phyloP scores from a whole-genome alignment of 2,797 vertebrate genomes.

The Poeciliopsis paucimaculata region DNA sequence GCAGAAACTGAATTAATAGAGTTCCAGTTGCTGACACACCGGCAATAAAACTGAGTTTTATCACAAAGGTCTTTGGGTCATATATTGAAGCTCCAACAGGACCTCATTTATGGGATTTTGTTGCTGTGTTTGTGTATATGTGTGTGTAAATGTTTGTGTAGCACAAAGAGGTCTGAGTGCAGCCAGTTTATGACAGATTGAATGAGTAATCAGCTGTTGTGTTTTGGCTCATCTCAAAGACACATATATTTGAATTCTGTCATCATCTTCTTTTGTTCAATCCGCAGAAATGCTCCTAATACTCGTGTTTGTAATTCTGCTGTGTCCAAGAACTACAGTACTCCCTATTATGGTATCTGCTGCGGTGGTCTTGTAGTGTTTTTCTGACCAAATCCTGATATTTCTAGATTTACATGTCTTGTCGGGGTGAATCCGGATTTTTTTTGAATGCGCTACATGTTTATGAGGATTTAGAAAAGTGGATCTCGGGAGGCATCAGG shows the following conservation, averaged over 20 bases:
- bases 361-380: neutral
- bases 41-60: neutral
- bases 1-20: neutral
- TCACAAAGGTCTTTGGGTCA: neutral
- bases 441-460: constrained; percentile 75
- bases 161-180: neutral
- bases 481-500: constrained; percentile 76
- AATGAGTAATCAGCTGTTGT: constrained; percentile 4
- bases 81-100: neutral
- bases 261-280: neutral
- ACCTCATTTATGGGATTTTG: neutral
- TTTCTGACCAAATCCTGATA: constrained; percentile 39
- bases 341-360: constrained; percentile 7
- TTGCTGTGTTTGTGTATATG: neutral
- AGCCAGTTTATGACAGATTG: neutral
- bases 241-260: constrained; percentile 5
- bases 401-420: constrained; percentile 70
- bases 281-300: neutral
- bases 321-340: constrained; percentile 45
- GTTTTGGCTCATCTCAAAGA: neutral
- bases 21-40: neutral
- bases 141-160: neutral
- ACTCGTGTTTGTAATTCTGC: neutral
- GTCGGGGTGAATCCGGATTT: constrained; percentile 72
- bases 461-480: constrained; percentile 78